phyloP scores from a whole-genome alignment of 2,113 vertebrate species.

The Cynopterus brachyotis region DNA sequence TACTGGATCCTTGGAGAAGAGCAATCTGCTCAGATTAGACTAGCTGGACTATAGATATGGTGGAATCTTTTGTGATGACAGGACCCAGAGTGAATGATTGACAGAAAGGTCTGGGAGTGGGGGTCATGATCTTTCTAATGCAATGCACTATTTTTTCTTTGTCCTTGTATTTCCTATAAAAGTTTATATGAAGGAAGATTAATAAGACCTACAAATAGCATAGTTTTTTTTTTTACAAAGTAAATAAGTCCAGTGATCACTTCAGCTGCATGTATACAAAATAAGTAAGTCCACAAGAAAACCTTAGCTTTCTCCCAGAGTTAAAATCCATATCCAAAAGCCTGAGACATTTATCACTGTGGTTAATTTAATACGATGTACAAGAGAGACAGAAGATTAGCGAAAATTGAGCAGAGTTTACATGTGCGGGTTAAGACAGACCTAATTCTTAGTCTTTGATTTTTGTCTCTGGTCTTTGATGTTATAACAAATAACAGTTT shows the following conservation, averaged over 20 bases:
- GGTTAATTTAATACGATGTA: background rate
- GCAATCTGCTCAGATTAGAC: background rate
- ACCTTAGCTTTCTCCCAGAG: background rate
- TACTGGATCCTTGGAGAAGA: background rate
- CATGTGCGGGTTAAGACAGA: background rate
- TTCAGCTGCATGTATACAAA: background rate
- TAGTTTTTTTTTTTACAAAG: background rate
- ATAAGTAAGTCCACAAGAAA: background rate
- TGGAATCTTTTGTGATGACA: background rate
- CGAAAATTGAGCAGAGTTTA: background rate
- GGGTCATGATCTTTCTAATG: background rate
- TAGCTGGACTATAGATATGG: background rate
- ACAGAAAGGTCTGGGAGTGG: background rate
- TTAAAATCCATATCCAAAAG: background rate
- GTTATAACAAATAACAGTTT: slow-evolving; percentile 9
- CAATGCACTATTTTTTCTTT: background rate
- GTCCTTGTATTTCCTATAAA: background rate
- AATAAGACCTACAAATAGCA: background rate
- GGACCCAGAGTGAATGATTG: background rate
- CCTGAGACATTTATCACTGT: background rate
- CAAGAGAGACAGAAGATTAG: background rate
- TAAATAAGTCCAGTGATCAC: background rate
- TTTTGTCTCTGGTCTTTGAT: background rate
- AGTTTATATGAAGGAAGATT: background rate
- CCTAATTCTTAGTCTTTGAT: background rate